Base-by-base conservation (phyloP, 1,140 invertebrate species). In the Drosophila punjabiensis region DNA sequence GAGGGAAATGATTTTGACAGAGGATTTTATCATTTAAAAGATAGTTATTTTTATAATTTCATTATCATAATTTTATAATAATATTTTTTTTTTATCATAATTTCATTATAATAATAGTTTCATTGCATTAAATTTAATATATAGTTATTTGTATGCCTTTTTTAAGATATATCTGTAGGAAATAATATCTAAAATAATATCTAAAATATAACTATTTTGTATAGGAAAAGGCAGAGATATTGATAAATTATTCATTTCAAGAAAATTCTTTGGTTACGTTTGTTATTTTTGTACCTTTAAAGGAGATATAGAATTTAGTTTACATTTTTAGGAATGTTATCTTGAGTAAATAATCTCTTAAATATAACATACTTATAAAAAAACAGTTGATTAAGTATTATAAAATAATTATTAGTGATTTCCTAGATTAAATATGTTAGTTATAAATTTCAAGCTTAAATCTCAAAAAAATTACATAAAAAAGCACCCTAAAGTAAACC, bases 221-320 rank as follows among this genome's bases (percentile, higher is more conserved):
- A 11, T 18, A 45, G 5, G 3, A 45, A 18, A 4, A 43, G n/a
- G 3, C n/a, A 4, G 3, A 18, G 4, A n/a, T 4, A 18, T 18
- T 18, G 10, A 10, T 43, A 10, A 43, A 43, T n/a, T 2, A 9
- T 41, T 41, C n/a, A 4, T n/a, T 10, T 43, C 3, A 18, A n/a
- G 6, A 18, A 18, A n/a, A 43, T 16, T 43, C 9, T 4, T 5
- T 3, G 7, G 4, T n/a, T 43, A 0, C n/a, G 0, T 18, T 18
- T 0, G 3, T 43, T 7, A 10, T n/a, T 41, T 43, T 10, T 0
- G 0, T 1, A 2, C 8, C 18, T n/a, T 0, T 18, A 18, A 14
- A 16, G 14, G 37, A 6, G 5, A 16, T 39, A 39, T 14, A 37
- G 10, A 10, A 35, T 35, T 24, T 24, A 24, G 24, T 24, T 24